Evolutionary conservation across 2,113 vertebrate species (phyloP).

Genomic region (Falcunculus frontatus): DNA sequence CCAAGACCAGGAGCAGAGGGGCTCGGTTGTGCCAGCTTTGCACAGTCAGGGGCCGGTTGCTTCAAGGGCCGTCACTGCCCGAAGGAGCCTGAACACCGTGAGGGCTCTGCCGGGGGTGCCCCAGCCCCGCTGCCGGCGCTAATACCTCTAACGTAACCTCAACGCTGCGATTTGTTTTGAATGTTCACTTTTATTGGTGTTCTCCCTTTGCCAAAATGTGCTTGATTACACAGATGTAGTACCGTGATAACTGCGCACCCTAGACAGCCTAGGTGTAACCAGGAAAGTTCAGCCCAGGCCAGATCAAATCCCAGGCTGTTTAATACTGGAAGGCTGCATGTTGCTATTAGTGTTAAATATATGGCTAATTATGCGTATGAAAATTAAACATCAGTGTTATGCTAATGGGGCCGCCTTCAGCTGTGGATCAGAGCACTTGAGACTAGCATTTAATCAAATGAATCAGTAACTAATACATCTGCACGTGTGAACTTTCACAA

Average conservation of each 20-base stretch:
- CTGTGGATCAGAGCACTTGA: constrained; percentile 88
- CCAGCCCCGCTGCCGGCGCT: constrained; percentile 17
- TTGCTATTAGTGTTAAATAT: constrained; percentile 96
- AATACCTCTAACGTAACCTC: constrained; percentile 38
- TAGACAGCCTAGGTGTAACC: constrained; percentile 68
- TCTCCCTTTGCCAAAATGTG: constrained; percentile 72
- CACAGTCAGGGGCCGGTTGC: background rate
- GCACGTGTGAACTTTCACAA: constrained; percentile 84
- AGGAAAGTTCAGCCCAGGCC: constrained; percentile 78
- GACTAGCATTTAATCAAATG: constrained; percentile 94
- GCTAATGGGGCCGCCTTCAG: constrained; percentile 93
- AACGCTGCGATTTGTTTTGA: constrained; percentile 62
- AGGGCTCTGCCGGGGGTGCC: background rate
- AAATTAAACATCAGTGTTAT: constrained; percentile 99
- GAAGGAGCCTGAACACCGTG: background rate
- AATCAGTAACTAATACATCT: constrained; percentile 88
- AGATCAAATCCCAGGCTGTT: constrained; percentile 79
- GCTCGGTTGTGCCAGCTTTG: constrained; percentile 19
- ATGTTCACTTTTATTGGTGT: constrained; percentile 69
- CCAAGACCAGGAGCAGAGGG: background rate
- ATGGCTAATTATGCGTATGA: constrained; percentile 99
- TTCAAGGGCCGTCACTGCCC: background rate
- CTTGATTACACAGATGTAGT: constrained; percentile 66
- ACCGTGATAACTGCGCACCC: constrained; percentile 60
- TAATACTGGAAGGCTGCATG: constrained; percentile 83